Evolutionary conservation across 2,797 vertebrate species (phyloP).

Genomic region (Cirrhinus mrigala): DNA sequence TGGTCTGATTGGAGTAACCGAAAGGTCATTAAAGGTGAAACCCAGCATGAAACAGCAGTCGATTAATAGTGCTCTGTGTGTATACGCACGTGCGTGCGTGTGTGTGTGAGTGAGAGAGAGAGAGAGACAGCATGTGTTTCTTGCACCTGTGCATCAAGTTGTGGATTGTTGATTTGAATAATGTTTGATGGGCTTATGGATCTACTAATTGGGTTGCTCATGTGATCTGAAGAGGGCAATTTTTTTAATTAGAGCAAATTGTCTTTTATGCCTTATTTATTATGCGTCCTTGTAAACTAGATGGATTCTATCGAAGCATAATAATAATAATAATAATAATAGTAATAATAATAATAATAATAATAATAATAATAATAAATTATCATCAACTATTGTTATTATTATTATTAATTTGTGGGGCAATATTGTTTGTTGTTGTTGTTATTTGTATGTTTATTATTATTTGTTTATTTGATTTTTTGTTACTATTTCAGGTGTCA

Average conservation of each 20-base stretch:
- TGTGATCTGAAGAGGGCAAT: conserved; percentile 22
- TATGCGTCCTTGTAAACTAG: background rate
- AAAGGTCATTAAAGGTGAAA: conserved; percentile 68
- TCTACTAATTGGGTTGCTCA: background rate
- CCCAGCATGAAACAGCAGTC: conserved; percentile 45
- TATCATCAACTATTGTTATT: background rate
- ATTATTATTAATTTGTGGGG: background rate
- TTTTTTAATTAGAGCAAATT: conserved; percentile 13
- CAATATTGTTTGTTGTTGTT: background rate
- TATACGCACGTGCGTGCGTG: background rate
- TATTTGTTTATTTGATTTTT: background rate
- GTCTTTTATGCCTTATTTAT: conserved; percentile 4
- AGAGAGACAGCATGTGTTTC: background rate
- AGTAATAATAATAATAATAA: background rate
- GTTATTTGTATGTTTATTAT: background rate
- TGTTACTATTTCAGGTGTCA: background rate
- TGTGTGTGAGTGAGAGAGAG: background rate
- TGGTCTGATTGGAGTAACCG: conserved; percentile 51
- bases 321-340: background rate
- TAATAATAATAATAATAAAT: background rate
- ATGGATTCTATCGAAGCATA: background rate
- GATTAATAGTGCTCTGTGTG: conserved; percentile 28
- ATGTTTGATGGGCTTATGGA: conserved; percentile 7
- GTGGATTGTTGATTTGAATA: conserved; percentile 1
- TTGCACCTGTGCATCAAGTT: conserved; percentile 27